Evolutionary conservation across 2,113 vertebrate genomes (phyloP), one percentile per base, ranked within the genome.

Genomic region (Nesogale talazaci): DNA sequence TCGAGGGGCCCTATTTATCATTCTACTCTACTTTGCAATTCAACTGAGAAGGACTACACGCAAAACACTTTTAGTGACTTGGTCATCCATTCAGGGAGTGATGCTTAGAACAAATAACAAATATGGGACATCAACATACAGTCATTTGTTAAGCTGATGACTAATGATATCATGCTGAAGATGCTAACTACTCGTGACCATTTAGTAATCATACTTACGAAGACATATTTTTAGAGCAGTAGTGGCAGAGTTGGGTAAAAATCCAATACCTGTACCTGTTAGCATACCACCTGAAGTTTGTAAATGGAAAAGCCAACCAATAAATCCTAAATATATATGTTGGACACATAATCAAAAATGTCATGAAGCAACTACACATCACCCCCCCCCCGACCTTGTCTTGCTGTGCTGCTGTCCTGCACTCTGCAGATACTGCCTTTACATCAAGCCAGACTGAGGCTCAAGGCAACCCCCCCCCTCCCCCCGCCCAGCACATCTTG

Each of bases 161-260:
- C 90, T 85, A 92, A 40, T 87, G 94, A 92, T 40, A n/a, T n/a
- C n/a, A n/a, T 92, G 77, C 23, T 95, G 63, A 61, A 95, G 86
- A 74, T 36, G 94, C 38, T 72, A 92, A 89, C 82, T 40, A 22
- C 70, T 69, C 23, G 77, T 36, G 75, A 78, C 8, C 34, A 22
- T 31, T 72, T 83, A 90, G n/a, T 92, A 92, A 81, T 67, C 79
- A 94, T 27, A 91, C 40, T 67, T 80, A 67, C 72, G 36, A 94
- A 92, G 52, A 78, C 11, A 25, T 16, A 42, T 78, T 95, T 90
- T 75, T 1, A 92, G 95, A 93, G 88, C 57, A 86, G 76, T 5
- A 92, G 20, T 22, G 83, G 57, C 23, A 92, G 63, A 88, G 74
- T 2, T 79, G n/a, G 65, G 59, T 91, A 59, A 95, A 95, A 94